phyloP scores from a whole-genome alignment of 2,888 invertebrate species.

The Tetragonula carbonaria region DNA sequence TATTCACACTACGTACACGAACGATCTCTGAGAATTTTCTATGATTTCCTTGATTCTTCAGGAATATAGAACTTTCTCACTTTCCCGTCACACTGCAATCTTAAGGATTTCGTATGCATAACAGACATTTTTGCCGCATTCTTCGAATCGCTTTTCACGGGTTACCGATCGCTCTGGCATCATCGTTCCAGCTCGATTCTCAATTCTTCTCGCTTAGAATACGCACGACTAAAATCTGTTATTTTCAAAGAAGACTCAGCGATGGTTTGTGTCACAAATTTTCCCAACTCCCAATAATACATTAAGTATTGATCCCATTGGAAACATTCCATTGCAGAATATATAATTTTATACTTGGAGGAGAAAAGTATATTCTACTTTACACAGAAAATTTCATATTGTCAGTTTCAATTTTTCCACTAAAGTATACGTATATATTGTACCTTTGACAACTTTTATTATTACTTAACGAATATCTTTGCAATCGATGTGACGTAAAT shows the following conservation, averaged over 20 bases:
- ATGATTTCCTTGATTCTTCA: neutral
- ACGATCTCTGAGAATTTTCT: neutral
- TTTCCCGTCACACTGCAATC: neutral
- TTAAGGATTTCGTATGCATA: neutral
- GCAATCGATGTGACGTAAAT: too few species aligned
- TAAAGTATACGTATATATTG: neutral
- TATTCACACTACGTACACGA: too few species aligned
- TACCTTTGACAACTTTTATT: too few species aligned
- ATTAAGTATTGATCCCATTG: neutral
- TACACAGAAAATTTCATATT: neutral
- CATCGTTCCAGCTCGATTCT: neutral
- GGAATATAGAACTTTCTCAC: neutral
- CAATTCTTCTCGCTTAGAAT: neutral
- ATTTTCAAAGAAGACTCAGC: neutral
- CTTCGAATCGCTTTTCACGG: neutral
- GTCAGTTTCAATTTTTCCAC: neutral
- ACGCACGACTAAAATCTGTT: neutral
- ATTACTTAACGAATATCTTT: too few species aligned
- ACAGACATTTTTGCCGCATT: neutral
- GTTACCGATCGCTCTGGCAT: neutral
- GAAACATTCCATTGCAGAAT: neutral
- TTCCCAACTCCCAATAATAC: neutral
- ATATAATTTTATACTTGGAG: neutral
- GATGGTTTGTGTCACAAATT: neutral
- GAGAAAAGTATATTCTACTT: neutral